A percentile compares a stretch with the other conserved stretches of the same genome.
Conservation (phyloP, 2,113 vertebrate species). For the Ophthalmolycus amberensis region DNA sequence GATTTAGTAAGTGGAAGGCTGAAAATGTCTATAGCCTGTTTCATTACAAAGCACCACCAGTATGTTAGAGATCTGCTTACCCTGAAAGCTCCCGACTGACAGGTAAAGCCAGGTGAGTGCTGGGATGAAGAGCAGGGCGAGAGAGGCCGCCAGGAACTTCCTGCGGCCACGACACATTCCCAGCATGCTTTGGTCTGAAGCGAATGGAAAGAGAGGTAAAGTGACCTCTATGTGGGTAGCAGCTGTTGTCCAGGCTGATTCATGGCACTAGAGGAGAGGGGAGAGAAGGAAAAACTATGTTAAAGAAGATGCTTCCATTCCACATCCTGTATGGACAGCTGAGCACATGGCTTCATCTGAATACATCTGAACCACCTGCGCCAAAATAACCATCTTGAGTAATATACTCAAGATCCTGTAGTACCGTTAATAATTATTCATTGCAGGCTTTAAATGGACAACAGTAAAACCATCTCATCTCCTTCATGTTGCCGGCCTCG, state of each 20-base stretch:
- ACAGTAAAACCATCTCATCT: not conserved
- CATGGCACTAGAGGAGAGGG: slow-evolving; percentile 85
- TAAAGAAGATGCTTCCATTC: slow-evolving; percentile 2
- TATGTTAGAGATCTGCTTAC: slow-evolving; percentile 77
- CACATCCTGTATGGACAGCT: not conserved
- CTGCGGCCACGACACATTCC: slow-evolving; percentile 98
- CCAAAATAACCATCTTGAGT: not conserved
- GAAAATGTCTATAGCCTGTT: not conserved
- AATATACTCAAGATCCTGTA: not conserved
- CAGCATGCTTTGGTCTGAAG: slow-evolving; percentile 93
- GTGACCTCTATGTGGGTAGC: slow-evolving; percentile 87
- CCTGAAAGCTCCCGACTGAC: slow-evolving; percentile 94
- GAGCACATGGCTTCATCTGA: not conserved
- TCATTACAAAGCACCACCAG: not conserved
- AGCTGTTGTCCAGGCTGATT: slow-evolving; percentile 83
- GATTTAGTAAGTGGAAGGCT: not conserved
- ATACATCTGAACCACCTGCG: not conserved
- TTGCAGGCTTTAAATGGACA: not conserved
- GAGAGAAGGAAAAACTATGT: slow-evolving; percentile 13
- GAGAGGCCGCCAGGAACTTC: slow-evolving; percentile 96
- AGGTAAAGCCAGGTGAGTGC: slow-evolving; percentile 97
- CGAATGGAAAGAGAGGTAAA: slow-evolving; percentile 76
- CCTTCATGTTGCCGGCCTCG: too few species aligned
- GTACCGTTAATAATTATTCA: not conserved
- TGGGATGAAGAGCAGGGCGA: slow-evolving; percentile 94